A percentile compares a stretch with the other conserved stretches of the same genome.
phyloP scores from a whole-genome alignment of 2,113 vertebrate species.

The Mesembrinibis cayennensis region DNA sequence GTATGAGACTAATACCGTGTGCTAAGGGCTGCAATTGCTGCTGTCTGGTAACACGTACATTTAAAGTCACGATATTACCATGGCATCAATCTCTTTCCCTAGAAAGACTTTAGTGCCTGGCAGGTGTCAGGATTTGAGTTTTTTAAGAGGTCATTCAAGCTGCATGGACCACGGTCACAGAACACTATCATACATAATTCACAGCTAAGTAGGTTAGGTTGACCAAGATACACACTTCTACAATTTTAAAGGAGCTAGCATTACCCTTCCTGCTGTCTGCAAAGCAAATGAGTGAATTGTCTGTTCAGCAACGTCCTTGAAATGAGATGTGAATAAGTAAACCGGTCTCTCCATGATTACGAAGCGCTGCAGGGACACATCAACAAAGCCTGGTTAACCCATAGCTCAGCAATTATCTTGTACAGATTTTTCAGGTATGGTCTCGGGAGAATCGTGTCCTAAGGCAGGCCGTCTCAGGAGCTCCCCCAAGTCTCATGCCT shows the following conservation, averaged over 20 bases:
- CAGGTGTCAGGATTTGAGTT: not conserved
- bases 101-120: not conserved
- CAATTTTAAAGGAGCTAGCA: not conserved
- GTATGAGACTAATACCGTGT: too few species aligned
- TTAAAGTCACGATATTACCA: not conserved
- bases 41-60: not conserved
- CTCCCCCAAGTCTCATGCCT: not conserved
- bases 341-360: not conserved
- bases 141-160: not conserved
- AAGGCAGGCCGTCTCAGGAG: not conserved
- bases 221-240: accelerated
- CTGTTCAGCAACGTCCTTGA: not conserved
- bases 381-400: not conserved
- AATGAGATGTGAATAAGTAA: not conserved
- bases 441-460: not conserved
- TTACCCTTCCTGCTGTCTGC: not conserved
- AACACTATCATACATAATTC: accelerated
- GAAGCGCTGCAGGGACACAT: not conserved
- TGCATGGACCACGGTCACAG: not conserved
- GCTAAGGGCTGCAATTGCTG: not conserved
- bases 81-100: not conserved
- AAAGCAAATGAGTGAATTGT: not conserved
- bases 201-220: accelerated
- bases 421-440: not conserved
- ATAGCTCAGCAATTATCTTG: not conserved